Conservation (phyloP, 92 coral and sea anemone genomes). For the Epizoanthus scotinus region DNA sequence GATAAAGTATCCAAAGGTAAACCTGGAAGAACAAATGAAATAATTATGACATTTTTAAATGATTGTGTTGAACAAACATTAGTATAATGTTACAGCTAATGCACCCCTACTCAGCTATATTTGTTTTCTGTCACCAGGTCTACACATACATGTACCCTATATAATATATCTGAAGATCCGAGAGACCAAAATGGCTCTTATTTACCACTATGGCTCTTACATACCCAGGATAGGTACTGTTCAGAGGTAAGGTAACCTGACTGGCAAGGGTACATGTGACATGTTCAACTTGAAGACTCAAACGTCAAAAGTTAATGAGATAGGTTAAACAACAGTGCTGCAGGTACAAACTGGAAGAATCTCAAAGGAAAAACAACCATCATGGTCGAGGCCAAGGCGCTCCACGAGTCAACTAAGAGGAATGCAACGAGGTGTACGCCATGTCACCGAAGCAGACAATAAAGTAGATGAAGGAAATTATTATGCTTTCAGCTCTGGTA, state of each 20-base stretch:
- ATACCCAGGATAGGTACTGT: too few relatives aligned
- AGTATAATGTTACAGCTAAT: too few relatives aligned
- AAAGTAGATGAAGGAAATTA: slow-evolving; percentile 1
- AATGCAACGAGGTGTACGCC: not conserved
- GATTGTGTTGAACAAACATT: too few relatives aligned
- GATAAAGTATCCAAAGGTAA: slow-evolving; percentile 78
- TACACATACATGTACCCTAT: too few relatives aligned
- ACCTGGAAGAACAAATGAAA: slow-evolving; percentile 47
- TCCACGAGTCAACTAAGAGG: slow-evolving; percentile 4
- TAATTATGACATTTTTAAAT: not conserved
- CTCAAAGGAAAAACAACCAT: slow-evolving; percentile 1
- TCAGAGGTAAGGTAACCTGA: too few relatives aligned
- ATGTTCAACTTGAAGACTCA: not conserved
- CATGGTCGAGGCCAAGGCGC: not conserved
- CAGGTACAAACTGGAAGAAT: slow-evolving; percentile 24
- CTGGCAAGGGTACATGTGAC: too few relatives aligned
- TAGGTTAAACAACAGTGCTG: slow-evolving; percentile 39
- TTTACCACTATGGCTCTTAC: too few relatives aligned
- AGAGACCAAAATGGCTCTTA: too few relatives aligned
- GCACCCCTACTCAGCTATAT: too few relatives aligned
- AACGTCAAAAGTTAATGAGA: slow-evolving; percentile 18
- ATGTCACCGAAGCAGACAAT: slow-evolving; percentile 2
- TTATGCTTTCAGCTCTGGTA: slow-evolving; percentile 37
- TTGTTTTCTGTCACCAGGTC: too few relatives aligned
- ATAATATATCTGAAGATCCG: too few relatives aligned